A percentile compares a stretch with the other conserved stretches of the same genome.
phyloP scores from a whole-genome alignment of 2,888 invertebrate genomes.

The Danaus chrysippus region DNA sequence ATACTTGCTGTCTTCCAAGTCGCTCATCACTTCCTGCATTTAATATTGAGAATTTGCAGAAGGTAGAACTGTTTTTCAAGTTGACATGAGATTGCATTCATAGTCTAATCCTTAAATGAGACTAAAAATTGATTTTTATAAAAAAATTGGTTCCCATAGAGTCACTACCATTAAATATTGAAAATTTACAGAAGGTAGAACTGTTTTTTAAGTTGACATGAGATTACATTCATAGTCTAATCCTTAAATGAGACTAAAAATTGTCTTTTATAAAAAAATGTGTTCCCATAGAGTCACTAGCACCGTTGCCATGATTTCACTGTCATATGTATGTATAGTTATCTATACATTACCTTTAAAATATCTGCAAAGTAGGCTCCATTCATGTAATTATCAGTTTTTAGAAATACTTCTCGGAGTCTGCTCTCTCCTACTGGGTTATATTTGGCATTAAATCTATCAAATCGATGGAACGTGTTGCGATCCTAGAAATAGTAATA shows the following conservation, averaged over 20 bases:
- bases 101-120: too few relatives aligned
- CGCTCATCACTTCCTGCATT: conserved; percentile 91
- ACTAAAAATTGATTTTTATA: too few relatives aligned
- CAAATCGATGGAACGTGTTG: conserved; percentile 99
- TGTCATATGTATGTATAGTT: not conserved
- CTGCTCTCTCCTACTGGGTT: conserved; percentile 99
- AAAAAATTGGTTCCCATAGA: too few relatives aligned
- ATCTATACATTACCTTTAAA: conserved; percentile 82
- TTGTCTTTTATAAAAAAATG: too few relatives aligned
- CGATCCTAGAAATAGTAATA: conserved; percentile 80
- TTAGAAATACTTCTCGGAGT: conserved; percentile 97
- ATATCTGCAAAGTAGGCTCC: conserved; percentile 99
- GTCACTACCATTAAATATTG: not conserved
- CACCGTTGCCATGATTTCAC: not conserved
- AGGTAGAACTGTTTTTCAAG: too few relatives aligned
- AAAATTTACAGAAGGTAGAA: too few relatives aligned
- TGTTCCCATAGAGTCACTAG: too few relatives aligned
- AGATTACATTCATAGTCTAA: too few relatives aligned
- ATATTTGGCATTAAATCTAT: conserved; percentile 99
- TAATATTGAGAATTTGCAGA: not conserved
- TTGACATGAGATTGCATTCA: too few relatives aligned
- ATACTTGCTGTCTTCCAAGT: conserved; percentile 99
- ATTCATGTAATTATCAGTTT: conserved; percentile 97
- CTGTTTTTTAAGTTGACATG: too few relatives aligned
- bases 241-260: too few relatives aligned